A percentile compares a stretch with the other conserved stretches of the same genome.
phyloP scores from a whole-genome alignment of 2,888 invertebrate species.

The Tenthredo scrophulariae region DNA sequence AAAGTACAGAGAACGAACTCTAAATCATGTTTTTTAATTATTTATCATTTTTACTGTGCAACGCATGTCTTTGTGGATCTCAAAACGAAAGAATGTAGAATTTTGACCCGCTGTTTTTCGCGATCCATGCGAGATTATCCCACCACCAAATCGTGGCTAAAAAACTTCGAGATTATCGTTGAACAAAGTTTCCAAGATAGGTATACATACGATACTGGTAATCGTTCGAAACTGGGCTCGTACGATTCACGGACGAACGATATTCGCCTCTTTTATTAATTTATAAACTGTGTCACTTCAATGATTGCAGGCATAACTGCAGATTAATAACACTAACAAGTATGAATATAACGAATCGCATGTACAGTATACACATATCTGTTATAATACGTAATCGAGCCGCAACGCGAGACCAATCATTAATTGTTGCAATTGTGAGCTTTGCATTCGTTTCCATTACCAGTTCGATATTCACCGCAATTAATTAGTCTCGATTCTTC shows the following conservation, averaged over 20 bases:
- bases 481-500: slow-evolving; percentile 14
- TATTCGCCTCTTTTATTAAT: neutral
- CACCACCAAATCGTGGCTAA: too few species aligned
- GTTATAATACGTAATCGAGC: neutral
- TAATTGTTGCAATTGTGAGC: neutral
- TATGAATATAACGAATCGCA: slow-evolving; percentile 1
- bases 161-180: neutral
- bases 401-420: neutral
- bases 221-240: neutral
- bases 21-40: too few species aligned
- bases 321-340: neutral
- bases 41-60: too few species aligned
- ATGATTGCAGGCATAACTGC: neutral
- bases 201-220: neutral
- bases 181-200: neutral
- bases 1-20: too few species aligned
- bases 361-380: neutral
- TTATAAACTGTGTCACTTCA: slow-evolving; percentile 31
- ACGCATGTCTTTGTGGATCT: too few species aligned
- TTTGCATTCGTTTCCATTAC: neutral
- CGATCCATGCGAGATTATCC: too few species aligned
- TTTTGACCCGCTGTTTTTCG: too few species aligned
- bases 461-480: neutral
- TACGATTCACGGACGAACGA: slow-evolving; percentile 5
- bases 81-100: too few species aligned